These are phyloP conservation scores for Parnassius glacialis DNA, from an alignment of 2,888 invertebrate species.

Conservation along the genomic window DNA sequence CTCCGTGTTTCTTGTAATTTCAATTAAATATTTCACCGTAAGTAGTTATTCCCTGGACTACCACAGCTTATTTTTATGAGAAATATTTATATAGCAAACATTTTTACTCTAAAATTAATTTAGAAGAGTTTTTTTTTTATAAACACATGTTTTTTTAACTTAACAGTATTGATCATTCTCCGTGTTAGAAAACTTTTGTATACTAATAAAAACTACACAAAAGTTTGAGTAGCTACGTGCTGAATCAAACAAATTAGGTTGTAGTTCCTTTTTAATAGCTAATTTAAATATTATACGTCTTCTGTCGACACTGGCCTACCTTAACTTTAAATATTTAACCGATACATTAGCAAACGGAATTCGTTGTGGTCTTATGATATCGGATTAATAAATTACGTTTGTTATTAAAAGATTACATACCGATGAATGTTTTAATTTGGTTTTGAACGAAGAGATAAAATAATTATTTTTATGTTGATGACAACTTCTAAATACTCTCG, in stretches of 20 bases:
- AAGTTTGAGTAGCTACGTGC: conserved; percentile 15
- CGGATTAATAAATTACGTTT: conserved; percentile 19
- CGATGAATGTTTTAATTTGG: conserved; percentile 17
- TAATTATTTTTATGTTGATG: not conserved
- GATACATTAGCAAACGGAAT: not conserved
- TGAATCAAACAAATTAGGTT: conserved; percentile 18
- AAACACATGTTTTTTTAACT: too few species aligned
- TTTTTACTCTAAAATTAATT: too few species aligned
- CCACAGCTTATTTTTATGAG: too few species aligned
- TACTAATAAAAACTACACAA: not conserved
- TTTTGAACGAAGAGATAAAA: conserved; percentile 4
- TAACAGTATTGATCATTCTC: too few species aligned
- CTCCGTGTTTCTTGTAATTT: too few species aligned
- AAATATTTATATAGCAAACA: too few species aligned
- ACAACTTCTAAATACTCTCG: too few species aligned
- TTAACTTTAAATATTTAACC: conserved; percentile 13
- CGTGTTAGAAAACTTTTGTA: too few species aligned
- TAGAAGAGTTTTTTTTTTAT: too few species aligned
- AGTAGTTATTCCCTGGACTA: too few species aligned
- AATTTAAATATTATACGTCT: conserved; percentile 17
- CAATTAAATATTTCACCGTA: too few species aligned
- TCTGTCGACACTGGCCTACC: not conserved
- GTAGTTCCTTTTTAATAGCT: conserved; percentile 16
- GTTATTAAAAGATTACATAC: conserved; percentile 12
- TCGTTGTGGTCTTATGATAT: conserved; percentile 15